phyloP scores from a whole-genome alignment of 2,113 vertebrate species.

The Aramus guarauna region DNA sequence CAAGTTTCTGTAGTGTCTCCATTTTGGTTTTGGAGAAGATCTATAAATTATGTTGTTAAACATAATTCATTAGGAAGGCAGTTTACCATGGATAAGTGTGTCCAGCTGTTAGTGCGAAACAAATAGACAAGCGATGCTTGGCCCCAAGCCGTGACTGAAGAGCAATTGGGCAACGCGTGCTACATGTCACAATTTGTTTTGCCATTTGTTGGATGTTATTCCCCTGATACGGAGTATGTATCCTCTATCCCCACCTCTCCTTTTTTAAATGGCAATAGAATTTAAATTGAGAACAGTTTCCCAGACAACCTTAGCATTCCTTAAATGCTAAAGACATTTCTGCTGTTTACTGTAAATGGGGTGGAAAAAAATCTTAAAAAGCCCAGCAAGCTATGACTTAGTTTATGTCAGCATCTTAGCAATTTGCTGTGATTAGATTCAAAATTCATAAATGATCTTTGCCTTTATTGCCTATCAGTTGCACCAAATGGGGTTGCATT shows the following conservation, averaged over 20 bases:
- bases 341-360: background rate
- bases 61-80: background rate
- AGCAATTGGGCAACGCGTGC: background rate
- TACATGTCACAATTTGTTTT: slow-evolving; percentile 33
- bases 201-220: slow-evolving; percentile 16
- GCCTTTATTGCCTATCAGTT: background rate
- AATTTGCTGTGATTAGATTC: background rate
- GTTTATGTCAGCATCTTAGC: background rate
- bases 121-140: slow-evolving; percentile 23
- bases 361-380: background rate
- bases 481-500: background rate
- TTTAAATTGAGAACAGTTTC: background rate
- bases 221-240: background rate
- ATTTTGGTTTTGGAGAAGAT: background rate
- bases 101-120: slow-evolving; percentile 10
- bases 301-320: background rate
- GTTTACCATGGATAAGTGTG: background rate
- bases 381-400: background rate
- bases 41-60: slow-evolving; percentile 28
- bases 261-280: background rate
- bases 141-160: slow-evolving; percentile 14
- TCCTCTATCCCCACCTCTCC: background rate
- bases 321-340: background rate
- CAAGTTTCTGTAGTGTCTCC: background rate
- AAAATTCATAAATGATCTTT: background rate